Percentiles rank a stretch among this genome's conserved stretches.
phyloP scores from a whole-genome alignment of 2,797 vertebrate genomes.

The Parambassis ranga region DNA sequence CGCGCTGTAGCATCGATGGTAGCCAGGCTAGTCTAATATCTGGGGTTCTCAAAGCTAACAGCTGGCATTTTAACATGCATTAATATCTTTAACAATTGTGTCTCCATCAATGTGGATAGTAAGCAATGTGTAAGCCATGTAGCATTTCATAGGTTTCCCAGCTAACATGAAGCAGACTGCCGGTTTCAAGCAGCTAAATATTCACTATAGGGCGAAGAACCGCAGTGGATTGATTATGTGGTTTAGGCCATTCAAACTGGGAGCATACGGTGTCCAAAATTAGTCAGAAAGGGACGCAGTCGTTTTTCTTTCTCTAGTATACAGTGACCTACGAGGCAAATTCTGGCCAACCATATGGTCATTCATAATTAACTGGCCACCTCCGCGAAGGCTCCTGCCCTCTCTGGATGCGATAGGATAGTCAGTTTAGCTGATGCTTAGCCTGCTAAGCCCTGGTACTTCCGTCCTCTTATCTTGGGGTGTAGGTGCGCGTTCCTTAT shows the following conservation, averaged over 20 bases:
- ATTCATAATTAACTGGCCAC: slow-evolving; percentile 17
- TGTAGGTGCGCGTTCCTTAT: slow-evolving; percentile 18
- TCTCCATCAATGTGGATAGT: background rate
- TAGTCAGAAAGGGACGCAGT: no score
- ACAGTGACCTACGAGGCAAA: background rate
- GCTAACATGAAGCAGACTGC: background rate
- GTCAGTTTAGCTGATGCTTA: slow-evolving; percentile 66
- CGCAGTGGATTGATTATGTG: background rate
- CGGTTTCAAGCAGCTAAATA: background rate
- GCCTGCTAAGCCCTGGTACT: slow-evolving; percentile 64
- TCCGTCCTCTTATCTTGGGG: slow-evolving; percentile 61
- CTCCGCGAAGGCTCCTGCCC: background rate
- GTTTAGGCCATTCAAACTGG: background rate
- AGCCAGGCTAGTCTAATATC: background rate
- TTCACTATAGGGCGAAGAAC: slow-evolving; percentile 4
- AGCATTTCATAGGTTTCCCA: background rate
- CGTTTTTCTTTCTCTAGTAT: background rate
- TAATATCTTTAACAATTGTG: background rate
- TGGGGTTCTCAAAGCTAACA: background rate
- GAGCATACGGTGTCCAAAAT: background rate
- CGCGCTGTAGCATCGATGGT: slow-evolving; percentile 11
- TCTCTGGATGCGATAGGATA: slow-evolving; percentile 22
- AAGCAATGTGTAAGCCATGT: background rate
- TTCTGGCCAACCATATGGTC: slow-evolving; percentile 25
- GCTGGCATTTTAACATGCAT: background rate